Evolutionary conservation across 1,140 invertebrate species (phyloP), one percentile per base, ranked within the genome.

Genomic region (Pemphigus obesinymphae): DNA sequence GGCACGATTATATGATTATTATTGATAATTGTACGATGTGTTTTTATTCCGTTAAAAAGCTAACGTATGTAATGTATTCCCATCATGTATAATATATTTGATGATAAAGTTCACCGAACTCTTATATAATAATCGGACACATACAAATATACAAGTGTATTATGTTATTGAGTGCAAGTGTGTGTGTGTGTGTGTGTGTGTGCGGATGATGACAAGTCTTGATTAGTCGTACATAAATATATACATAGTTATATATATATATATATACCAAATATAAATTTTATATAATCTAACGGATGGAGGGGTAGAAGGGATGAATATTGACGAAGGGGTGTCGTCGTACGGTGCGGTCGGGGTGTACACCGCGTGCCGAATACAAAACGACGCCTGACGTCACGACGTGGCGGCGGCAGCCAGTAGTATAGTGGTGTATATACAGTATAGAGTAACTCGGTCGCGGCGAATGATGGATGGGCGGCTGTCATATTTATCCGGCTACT

Each of bases 381-480:
- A 78, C 75, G 75, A 58, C 75, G 53, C 26, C 53, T 78, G 75
- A 78, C 75, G 75, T 78, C 75, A 78, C 75, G 55, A 43, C 37
- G 76, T n/a, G 31, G 37, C n/a, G 53, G 11, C 37, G 37, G 40
- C 73, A 45, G 55, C 76, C 50, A 76, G 75, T 78, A 78, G 23
- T 34, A 55, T n/a, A n/a, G n/a, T n/a, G n/a, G n/a, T n/a, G n/a
- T n/a, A n/a, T n/a, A n/a, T n/a, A n/a, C 20, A 31, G 68, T 72
- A 48, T 50, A 50, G 1, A 4, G 43, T 50, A 50, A 73, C 76
- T 80, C 76, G 76, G 76, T 80, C 76, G 76, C 76, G 55, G n/a
- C 58, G 37, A 80, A 80, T 80, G 76, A 80, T 80, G 76, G 76
- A 80, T 80, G 76, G 76, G 76, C 55, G 76, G 76, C 76, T 80